phyloP scores from a whole-genome alignment of 2,797 vertebrate species.

The Hemibagrus guttatus region DNA sequence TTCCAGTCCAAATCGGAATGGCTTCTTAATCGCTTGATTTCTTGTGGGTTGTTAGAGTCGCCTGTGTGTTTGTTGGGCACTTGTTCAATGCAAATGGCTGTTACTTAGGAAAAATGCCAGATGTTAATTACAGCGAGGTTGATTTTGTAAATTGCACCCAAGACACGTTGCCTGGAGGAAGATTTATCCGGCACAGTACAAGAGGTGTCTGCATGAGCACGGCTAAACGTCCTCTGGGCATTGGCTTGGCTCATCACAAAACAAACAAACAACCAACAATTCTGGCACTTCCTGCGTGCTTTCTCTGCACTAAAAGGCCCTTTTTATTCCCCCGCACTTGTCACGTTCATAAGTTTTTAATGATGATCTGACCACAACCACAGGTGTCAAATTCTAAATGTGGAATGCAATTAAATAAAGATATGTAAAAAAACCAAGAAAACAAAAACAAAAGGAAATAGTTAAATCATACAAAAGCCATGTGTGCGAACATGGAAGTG shows the following conservation, averaged over 20 bases:
- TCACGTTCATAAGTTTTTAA: conserved; percentile 33
- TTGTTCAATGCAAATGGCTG: conserved; percentile 63
- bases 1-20: conserved; percentile 52
- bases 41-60: conserved; percentile 51
- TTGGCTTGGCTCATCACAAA: conserved; percentile 63
- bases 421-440: not conserved
- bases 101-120: conserved; percentile 68
- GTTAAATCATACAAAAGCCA: not conserved
- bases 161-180: conserved; percentile 67
- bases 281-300: conserved; percentile 54
- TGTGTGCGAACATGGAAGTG: conserved; percentile 7
- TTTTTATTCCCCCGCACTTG: conserved; percentile 41
- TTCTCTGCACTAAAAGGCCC: conserved; percentile 46
- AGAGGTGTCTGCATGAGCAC: conserved; percentile 63
- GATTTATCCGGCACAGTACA: conserved; percentile 65
- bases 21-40: conserved; percentile 55
- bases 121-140: conserved; percentile 73
- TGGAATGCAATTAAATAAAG: conserved; percentile 42
- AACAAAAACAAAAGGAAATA: conserved; percentile 10
- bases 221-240: conserved; percentile 62
- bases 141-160: conserved; percentile 72
- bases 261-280: conserved; percentile 66
- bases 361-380: conserved; percentile 39
- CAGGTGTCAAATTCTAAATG: conserved; percentile 33
- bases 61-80: conserved; percentile 57